Conservation (phyloP, 2,888 invertebrate genomes). For the Melanotus villosus region DNA sequence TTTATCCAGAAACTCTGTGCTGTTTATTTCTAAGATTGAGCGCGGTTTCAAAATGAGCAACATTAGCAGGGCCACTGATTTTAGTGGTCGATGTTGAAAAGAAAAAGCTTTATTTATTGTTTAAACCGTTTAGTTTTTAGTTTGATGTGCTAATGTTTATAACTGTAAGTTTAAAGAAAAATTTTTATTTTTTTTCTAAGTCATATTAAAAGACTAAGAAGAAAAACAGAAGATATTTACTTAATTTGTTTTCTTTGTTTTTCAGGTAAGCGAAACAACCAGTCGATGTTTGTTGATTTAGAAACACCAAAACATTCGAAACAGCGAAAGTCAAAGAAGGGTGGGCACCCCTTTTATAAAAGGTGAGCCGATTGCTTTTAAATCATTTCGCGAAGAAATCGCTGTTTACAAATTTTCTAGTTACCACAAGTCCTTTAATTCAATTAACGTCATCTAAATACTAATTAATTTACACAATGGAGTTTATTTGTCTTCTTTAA, state of each 20-base stretch:
- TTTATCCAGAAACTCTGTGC: too few relatives aligned
- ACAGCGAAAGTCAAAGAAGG: conserved; percentile 20
- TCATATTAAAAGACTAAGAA: too few relatives aligned
- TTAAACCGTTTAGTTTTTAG: too few relatives aligned
- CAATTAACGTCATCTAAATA: conserved; percentile 52
- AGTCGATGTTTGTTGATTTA: conserved; percentile 2
- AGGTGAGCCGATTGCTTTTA: conserved; percentile 45
- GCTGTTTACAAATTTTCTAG: conserved; percentile 42
- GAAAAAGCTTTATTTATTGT: too few relatives aligned
- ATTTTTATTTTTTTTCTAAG: too few relatives aligned
- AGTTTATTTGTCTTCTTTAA: conserved; percentile 45
- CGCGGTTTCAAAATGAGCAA: too few relatives aligned
- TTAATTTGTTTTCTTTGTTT: conserved; percentile 10
- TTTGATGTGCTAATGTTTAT: too few relatives aligned
- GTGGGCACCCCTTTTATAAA: conserved; percentile 18
- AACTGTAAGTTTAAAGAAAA: too few relatives aligned
- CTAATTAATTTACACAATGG: conserved; percentile 52
- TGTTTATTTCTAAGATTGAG: too few relatives aligned
- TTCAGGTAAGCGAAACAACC: conserved; percentile 29
- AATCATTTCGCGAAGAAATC: conserved; percentile 22
- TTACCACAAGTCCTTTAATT: conserved; percentile 49
- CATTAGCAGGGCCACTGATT: too few relatives aligned
- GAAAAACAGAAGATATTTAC: background rate
- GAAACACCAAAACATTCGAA: background rate
- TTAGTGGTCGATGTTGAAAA: too few relatives aligned